A percentile compares a stretch with the other conserved stretches of the same genome.
These are phyloP conservation scores for Capitulum mitella DNA, from an alignment of 2,888 invertebrate genomes.

Conservation along the genomic window DNA sequence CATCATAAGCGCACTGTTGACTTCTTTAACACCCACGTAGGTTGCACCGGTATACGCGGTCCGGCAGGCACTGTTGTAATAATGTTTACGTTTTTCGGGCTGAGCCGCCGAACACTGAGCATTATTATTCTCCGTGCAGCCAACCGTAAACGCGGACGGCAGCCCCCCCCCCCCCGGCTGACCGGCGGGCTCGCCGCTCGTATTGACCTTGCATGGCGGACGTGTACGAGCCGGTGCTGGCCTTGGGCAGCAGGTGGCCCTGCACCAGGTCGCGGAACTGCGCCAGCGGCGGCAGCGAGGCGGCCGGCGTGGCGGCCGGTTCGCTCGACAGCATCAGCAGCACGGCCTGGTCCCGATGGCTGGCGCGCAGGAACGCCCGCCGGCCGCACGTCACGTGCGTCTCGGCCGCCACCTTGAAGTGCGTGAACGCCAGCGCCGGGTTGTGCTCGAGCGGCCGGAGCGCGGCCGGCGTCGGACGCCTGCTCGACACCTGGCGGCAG, in stretches of 20 bases:
- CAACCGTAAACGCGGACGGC: background rate
- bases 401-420: slow-evolving; percentile 57
- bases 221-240: slow-evolving; percentile 51
- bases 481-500: slow-evolving; percentile 57
- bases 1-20: too few relatives aligned
- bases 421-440: slow-evolving; percentile 63
- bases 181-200: background rate
- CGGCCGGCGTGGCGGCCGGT: slow-evolving; percentile 42
- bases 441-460: slow-evolving; percentile 63
- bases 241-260: slow-evolving; percentile 54
- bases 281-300: slow-evolving; percentile 63
- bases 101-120: too few relatives aligned
- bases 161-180: background rate
- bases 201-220: slow-evolving; percentile 59
- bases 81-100: too few relatives aligned
- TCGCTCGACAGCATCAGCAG: slow-evolving; percentile 61
- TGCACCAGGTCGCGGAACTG: slow-evolving; percentile 75
- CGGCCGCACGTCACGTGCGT: slow-evolving; percentile 55
- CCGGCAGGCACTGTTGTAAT: too few relatives aligned
- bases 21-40: too few relatives aligned
- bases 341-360: slow-evolving; percentile 58
- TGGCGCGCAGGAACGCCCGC: slow-evolving; percentile 65
- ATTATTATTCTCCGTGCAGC: too few relatives aligned
- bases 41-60: too few relatives aligned
- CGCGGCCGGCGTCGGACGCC: slow-evolving; percentile 58